Conservation (phyloP, 2,888 invertebrate genomes). For the Chymomyza caudatula region DNA sequence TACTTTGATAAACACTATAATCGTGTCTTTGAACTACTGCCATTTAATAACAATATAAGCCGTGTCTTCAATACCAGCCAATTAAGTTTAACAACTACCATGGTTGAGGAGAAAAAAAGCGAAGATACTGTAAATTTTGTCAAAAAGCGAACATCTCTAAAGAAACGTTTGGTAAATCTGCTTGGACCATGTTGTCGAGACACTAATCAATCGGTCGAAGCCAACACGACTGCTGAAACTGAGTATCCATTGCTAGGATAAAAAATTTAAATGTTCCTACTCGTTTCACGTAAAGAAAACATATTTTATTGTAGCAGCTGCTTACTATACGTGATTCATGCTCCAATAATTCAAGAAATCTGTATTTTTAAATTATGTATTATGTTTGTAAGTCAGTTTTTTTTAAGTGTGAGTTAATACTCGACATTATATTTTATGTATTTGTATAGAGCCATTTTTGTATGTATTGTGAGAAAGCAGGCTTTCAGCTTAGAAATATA, state of each 20-base stretch:
- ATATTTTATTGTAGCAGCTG: no score
- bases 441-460: conserved; percentile 8
- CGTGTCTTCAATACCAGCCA: conserved; percentile 3
- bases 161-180: conserved; percentile 61
- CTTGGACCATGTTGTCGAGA: conserved; percentile 73
- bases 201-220: conserved; percentile 41
- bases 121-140: conserved; percentile 4
- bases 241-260: neutral
- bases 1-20: conserved; percentile 48
- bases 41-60: neutral
- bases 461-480: conserved; percentile 16
- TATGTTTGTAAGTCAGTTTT: neutral
- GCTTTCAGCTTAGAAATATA: conserved; percentile 26
- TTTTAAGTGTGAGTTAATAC: conserved; percentile 12
- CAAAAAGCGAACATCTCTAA: conserved; percentile 42
- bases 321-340: no score
- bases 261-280: neutral
- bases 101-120: neutral
- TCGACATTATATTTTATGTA: neutral
- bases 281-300: no score
- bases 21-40: conserved; percentile 36
- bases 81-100: neutral
- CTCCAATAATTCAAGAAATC: no score
- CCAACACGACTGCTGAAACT: neutral
- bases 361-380: neutral